These are phyloP conservation scores for Momotus momota DNA, from an alignment of 2,797 vertebrate genomes.

Conservation along the genomic window DNA sequence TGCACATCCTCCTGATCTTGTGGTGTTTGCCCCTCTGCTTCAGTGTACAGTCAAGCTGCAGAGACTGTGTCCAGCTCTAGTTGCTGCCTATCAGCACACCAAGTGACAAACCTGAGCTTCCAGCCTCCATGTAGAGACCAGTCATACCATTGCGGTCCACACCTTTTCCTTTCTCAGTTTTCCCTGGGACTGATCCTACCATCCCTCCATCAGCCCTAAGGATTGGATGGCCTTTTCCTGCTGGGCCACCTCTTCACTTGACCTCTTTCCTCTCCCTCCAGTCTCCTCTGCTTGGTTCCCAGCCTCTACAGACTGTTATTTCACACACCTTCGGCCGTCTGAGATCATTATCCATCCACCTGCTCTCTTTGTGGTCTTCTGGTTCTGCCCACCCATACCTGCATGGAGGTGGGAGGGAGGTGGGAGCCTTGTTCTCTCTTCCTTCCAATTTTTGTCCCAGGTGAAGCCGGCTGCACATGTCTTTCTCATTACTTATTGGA, in stretches of 20 bases:
- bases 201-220: too few relatives aligned
- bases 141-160: background rate
- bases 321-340: background rate
- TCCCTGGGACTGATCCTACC: background rate
- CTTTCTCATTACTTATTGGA: rapidly evolving
- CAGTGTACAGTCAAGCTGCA: background rate
- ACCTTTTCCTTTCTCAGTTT: background rate
- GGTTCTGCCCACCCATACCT: background rate
- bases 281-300: background rate
- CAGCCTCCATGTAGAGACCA: background rate
- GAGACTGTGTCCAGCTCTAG: background rate
- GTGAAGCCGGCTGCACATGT: rapidly evolving
- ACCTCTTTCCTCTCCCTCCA: background rate
- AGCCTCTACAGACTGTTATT: background rate
- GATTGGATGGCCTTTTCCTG: background rate
- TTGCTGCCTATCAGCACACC: background rate
- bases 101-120: background rate
- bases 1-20: background rate
- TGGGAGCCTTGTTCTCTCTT: background rate
- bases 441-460: background rate
- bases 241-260: background rate
- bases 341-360: background rate
- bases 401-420: background rate
- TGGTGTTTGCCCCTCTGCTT: background rate
- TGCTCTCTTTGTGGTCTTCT: background rate